Conservation (phyloP, 30 jellyfish, hydroid and myxozoan genomes). For the Morbakka virulenta region DNA sequence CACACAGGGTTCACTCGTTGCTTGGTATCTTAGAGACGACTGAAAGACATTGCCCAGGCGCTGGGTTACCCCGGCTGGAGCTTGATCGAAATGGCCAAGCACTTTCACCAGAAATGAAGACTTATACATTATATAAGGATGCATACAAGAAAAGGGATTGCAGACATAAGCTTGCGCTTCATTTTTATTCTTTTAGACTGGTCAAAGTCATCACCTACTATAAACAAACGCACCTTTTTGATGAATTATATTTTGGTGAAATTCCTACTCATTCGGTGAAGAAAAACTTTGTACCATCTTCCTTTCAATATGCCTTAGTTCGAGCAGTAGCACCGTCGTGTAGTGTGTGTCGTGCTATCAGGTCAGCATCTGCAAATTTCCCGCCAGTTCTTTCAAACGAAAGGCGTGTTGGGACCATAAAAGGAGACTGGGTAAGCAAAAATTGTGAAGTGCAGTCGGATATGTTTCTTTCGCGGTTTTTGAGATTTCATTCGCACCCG, state of each 20-base stretch:
- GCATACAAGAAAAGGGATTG: constrained; percentile 27
- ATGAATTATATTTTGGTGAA: constrained; percentile 58
- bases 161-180: constrained; percentile 51
- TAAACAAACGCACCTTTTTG: constrained; percentile 17
- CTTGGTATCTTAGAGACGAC: too few species aligned
- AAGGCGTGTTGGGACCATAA: background rate
- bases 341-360: constrained; percentile 40
- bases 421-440: constrained; percentile 58
- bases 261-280: constrained; percentile 44
- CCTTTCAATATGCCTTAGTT: constrained; percentile 65
- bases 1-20: too few species aligned
- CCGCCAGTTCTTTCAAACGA: constrained; percentile 9
- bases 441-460: constrained; percentile 49
- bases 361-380: constrained; percentile 23
- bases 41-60: constrained; percentile 60
- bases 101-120: constrained; percentile 2
- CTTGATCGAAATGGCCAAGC: constrained; percentile 7
- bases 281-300: constrained; percentile 43
- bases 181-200: constrained; percentile 45
- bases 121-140: constrained; percentile 42
- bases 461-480: constrained; percentile 54
- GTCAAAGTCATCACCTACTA: constrained; percentile 21
- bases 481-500: constrained; percentile 27
- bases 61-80: constrained; percentile 37
- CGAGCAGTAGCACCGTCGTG: constrained; percentile 44